Percentiles rank a stretch among this genome's conserved stretches.
Evolutionary conservation across 2,113 vertebrate genomes (phyloP).

Genomic region (Gopherus flavomarginatus): DNA sequence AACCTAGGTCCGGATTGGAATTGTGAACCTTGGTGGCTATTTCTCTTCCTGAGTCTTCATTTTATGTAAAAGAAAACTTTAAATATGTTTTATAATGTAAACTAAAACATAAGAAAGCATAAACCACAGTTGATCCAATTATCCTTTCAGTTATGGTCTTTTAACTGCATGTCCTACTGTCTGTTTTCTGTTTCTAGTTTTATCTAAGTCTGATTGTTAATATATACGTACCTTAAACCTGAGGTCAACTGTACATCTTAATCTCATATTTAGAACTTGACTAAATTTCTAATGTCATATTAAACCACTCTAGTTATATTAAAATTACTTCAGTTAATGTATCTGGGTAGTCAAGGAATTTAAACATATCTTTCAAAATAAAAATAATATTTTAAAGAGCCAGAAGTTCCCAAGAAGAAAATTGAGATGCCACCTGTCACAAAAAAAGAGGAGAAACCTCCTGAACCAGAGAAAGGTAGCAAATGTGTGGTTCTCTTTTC

Average conservation of each 20-base stretch:
- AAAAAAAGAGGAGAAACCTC: conserved; percentile 77
- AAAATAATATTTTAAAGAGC: conserved; percentile 75
- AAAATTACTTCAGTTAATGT: neutral
- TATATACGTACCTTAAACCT: neutral
- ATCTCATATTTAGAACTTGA: neutral
- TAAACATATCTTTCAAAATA: conserved; percentile 15
- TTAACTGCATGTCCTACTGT: neutral
- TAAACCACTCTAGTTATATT: neutral
- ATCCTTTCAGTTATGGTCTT: neutral
- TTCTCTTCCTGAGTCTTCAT: neutral
- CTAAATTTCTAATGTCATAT: neutral
- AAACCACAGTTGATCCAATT: neutral
- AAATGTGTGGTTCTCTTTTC: neutral
- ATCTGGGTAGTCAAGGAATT: neutral
- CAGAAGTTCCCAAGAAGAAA: conserved; percentile 80
- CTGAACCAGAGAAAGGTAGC: conserved; percentile 81
- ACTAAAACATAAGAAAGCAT: neutral
- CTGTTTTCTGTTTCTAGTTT: neutral
- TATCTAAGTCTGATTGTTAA: neutral
- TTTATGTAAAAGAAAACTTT: neutral
- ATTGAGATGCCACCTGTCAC: conserved; percentile 68
- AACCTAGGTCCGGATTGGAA: neutral
- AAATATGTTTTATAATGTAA: neutral
- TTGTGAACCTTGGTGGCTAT: neutral
- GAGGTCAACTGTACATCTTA: neutral